Percentiles rank a stretch among this genome's conserved stretches.
Evolutionary conservation across 2,797 vertebrate species (phyloP).

Genomic region (Diplodus sargus): DNA sequence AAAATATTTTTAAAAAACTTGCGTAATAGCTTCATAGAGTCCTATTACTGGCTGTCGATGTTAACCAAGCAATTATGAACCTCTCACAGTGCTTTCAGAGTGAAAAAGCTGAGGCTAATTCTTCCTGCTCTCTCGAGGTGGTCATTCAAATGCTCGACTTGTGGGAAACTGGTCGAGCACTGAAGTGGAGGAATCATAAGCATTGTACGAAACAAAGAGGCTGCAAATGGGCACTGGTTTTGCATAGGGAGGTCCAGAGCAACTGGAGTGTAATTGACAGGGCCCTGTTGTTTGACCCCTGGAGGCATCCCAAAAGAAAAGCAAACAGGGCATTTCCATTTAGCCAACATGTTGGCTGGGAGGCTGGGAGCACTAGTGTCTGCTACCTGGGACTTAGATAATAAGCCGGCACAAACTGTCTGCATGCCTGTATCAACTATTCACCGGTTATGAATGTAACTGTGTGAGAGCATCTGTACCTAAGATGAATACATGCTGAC

Average conservation of each 20-base stretch:
- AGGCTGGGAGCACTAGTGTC: slow-evolving; percentile 27
- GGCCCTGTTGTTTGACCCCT: slow-evolving; percentile 41
- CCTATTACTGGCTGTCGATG: slow-evolving; percentile 9
- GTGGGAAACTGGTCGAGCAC: slow-evolving; percentile 34
- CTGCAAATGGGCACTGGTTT: slow-evolving; percentile 53
- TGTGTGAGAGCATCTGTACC: not conserved
- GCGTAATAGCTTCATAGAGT: slow-evolving; percentile 12
- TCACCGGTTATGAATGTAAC: slow-evolving; percentile 12
- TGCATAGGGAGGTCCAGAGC: slow-evolving; percentile 54
- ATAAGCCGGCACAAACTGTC: slow-evolving; percentile 17
- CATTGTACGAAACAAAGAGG: slow-evolving; percentile 45
- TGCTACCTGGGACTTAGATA: slow-evolving; percentile 41
- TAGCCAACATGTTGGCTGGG: slow-evolving; percentile 16
- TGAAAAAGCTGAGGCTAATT: slow-evolving; percentile 52
- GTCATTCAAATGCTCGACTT: slow-evolving; percentile 54
- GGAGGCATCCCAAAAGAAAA: slow-evolving; percentile 55
- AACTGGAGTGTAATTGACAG: slow-evolving; percentile 65
- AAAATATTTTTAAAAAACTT: slow-evolving; percentile 20
- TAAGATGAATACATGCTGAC: slow-evolving; percentile 11
- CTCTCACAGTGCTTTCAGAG: slow-evolving; percentile 30
- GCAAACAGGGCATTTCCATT: slow-evolving; percentile 67
- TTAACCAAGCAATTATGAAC: slow-evolving; percentile 43
- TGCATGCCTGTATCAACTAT: slow-evolving; percentile 19
- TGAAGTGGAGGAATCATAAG: slow-evolving; percentile 14
- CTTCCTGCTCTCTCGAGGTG: slow-evolving; percentile 34